Evolutionary conservation across 1,140 invertebrate species (phyloP).

Genomic region (Cherax destructor): DNA sequence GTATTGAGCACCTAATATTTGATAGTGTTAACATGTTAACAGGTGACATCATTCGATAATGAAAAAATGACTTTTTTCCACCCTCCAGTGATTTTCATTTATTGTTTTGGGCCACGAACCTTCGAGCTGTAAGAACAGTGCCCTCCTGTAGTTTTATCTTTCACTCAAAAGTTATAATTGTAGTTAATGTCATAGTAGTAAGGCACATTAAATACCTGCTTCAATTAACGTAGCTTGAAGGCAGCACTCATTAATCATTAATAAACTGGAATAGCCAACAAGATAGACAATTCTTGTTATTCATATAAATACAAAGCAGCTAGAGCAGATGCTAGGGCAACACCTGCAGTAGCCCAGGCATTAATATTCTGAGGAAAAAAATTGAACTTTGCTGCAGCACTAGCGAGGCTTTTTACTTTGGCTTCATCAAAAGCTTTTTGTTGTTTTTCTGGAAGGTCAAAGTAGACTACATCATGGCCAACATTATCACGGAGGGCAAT

Average conservation of each 20-base stretch:
- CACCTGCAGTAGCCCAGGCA: slow-evolving; percentile 6
- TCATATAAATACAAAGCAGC: slow-evolving; percentile 45
- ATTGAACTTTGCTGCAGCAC: neutral
- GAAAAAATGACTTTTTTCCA: no score
- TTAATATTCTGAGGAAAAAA: slow-evolving; percentile 9
- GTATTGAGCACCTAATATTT: no score
- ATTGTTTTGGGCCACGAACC: no score
- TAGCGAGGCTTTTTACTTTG: neutral
- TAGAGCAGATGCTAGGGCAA: slow-evolving; percentile 17
- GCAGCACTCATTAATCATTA: neutral
- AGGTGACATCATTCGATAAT: no score
- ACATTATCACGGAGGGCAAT: slow-evolving; percentile 40
- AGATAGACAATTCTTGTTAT: neutral
- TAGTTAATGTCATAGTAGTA: neutral
- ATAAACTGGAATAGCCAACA: neutral
- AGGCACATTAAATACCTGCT: neutral
- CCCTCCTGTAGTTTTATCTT: neutral
- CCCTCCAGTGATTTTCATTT: no score
- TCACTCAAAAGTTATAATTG: neutral
- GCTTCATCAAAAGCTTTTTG: slow-evolving; percentile 48
- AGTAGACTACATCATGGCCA: slow-evolving; percentile 48
- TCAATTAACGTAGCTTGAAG: neutral
- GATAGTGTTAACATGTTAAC: no score
- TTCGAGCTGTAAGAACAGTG: no score
- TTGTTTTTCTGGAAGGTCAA: slow-evolving; percentile 64